Base-by-base conservation (phyloP, 2,113 vertebrate species). In the Myotis yumanensis region DNA sequence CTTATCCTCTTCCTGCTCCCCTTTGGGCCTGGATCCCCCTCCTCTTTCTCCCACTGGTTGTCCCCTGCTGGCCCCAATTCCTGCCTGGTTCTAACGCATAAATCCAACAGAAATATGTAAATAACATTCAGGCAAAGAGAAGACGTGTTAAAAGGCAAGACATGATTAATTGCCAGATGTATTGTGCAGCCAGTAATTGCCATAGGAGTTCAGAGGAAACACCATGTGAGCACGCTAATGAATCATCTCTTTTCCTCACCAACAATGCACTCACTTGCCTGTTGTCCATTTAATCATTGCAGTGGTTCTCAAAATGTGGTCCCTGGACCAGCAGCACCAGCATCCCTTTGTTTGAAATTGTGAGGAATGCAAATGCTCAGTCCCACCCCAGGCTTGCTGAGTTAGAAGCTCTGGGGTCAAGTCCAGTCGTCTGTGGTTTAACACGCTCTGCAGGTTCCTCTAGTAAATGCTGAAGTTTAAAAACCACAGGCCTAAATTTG, bases 161-260 rank as follows among this genome's bases (percentile, higher is more conserved):
- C 57, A 28, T 83, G 92, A 95, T 96, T 94, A 96, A 96, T 73
- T 57, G 69, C 79, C 46, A 40, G 54, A 54, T 35, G 84, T 25
- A 83, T 14, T 73, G 59, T 95, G 51, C 83, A 80, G 87, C 57
- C 9, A 5, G 35, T 57, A 86, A 95, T 94, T 72, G 57, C 75
- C 76, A 15, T 1, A 43, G 94, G 69, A 86, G 79, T 66, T 86
- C 51, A 22, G 75, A 91, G 90, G 84, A 84, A 90, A 46, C 64
- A 14, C 0, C 46, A 8, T 11, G 59, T 0, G 5, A 62, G n/a
- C 43, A 20, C 82, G 35, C 83, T 93, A 64, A 94, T 79, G 71
- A 93, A 25, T 59, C 12, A 2, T 66, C 82, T 35, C 68, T 82
- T 79, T 85, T 40, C 77, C 64, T 77, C 46, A 71, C 86, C 52